Evolutionary conservation across 2,113 vertebrate genomes (phyloP), one percentile per base, ranked within the genome.

Genomic region (Falco punctatus): DNA sequence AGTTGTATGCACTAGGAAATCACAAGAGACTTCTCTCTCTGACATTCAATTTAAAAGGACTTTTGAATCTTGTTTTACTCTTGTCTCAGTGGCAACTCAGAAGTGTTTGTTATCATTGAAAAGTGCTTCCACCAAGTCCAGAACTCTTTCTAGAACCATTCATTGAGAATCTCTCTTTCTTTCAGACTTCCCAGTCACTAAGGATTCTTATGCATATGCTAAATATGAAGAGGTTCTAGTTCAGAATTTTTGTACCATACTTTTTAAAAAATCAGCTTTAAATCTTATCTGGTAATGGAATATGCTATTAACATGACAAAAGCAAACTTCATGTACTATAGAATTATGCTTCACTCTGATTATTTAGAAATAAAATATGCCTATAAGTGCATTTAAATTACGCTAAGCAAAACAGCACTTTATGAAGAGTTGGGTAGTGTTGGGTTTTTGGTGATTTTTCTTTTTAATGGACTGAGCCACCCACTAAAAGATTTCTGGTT

Each of bases 391-490:
- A 69, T 92, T 92, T 94, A 86, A 92, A 91, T 96, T 89, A 69
- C 0, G 7, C 57, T 65, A 92, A 86, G 88, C 83, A 91, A 95
- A 94, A 57, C 40, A 91, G 27, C 59, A 51, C 66, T 94, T 82
- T 79, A 57, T 69, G 86, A 94, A 86, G 79, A 93, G 71, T 80
- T 90, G 66, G 84, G 87, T 90, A 75, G 69, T 57, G 57, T 44
- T 79, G 15, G 81, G 70, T 65, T 97, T 94, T 13, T 78, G 78
- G 66, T 91, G 91, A 96, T 95, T 95, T 97, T 96, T 94, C 88
- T 96, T 95, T 94, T 94, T 96, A 96, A 96, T 95, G 91, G 94
- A 91, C 94, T 94, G 83, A 69, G 87, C 88, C 92, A 95, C 88
- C 88, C 81, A 69, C 86, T 94, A 61, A 95, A 97, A 94, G 91